phyloP scores from a whole-genome alignment of 2,888 invertebrate genomes.

The Amblyjoppa fuscipennis region DNA sequence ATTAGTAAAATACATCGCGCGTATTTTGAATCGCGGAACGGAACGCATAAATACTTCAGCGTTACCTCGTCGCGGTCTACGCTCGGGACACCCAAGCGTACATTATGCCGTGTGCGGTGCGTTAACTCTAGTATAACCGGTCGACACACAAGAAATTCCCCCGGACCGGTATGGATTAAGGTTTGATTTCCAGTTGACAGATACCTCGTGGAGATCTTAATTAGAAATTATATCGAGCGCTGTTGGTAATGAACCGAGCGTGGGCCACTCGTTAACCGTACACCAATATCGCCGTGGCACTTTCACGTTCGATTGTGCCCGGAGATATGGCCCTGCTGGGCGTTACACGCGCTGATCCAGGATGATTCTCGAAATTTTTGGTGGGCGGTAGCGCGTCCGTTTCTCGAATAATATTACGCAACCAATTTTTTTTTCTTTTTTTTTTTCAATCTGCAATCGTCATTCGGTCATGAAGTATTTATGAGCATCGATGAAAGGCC shows the following conservation, averaged over 20 bases:
- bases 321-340: not conserved
- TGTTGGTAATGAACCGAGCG: constrained; percentile 57
- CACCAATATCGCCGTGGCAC: constrained; percentile 17
- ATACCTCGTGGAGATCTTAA: constrained; percentile 66
- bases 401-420: not conserved
- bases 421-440: not conserved
- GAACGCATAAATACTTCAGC: constrained; percentile 68
- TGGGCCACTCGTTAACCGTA: constrained; percentile 32
- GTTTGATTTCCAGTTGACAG: constrained; percentile 66
- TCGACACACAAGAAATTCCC: constrained; percentile 53
- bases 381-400: not conserved
- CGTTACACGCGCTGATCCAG: not conserved
- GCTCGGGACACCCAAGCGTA: constrained; percentile 54
- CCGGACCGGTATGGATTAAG: constrained; percentile 57
- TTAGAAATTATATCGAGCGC: constrained; percentile 65
- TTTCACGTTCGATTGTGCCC: not conserved
- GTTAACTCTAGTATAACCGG: constrained; percentile 46
- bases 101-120: constrained; percentile 30
- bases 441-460: not conserved
- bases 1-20: constrained; percentile 66
- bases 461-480: not conserved
- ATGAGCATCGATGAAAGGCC: not conserved
- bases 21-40: constrained; percentile 66
- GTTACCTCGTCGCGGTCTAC: constrained; percentile 64
- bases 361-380: not conserved